Base-by-base conservation (phyloP, 1,140 invertebrate species). In the Nomia melanderi region DNA sequence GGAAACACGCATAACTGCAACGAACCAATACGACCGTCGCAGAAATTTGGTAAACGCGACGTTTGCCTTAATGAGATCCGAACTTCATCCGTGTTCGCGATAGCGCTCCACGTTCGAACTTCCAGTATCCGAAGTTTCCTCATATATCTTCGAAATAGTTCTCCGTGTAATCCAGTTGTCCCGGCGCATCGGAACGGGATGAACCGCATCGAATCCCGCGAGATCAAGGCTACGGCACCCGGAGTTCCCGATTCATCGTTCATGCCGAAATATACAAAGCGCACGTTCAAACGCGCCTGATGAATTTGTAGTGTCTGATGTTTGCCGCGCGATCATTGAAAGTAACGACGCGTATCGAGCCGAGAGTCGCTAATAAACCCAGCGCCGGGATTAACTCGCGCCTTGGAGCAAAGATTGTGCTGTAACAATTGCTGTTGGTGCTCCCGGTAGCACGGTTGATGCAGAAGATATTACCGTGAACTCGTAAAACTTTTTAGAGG, bases 71-170 rank as follows among this genome's bases (percentile, higher is more conserved):
- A 44, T 57, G 47, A 36, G 53, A 44, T 31, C 23, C 23, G 23
- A 64, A 53, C 29, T 44, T 39, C n/a, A n/a, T 3, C 20, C 4
- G 5, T 12, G 31, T 6, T 65, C n/a, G 23, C 72, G 36, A 56
- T 33, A 54, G n/a, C 7, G 54, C 53, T n/a, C n/a, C n/a, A n/a
- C n/a, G n/a, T n/a, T n/a, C n/a, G n/a, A n/a, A n/a, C n/a, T n/a
- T n/a, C n/a, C n/a, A n/a, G n/a, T n/a, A 17, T 17, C 29, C 17
- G 23, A 76, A 76, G 64, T 76, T 76, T 29, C 29, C 29, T 17
- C 73, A 69, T 76, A 76, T 69, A 76, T 76, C 73, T 76, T 59
- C 33, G 50, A 20, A 76, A 67, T 64, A 44, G 64, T 69, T 59
- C 41, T 31, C 54, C 47, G 73, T 76, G 59, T 59, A 76, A 69